A percentile compares a stretch with the other conserved stretches of the same genome.
Conservation (phyloP, 2,888 invertebrate genomes). For the Morpho deidamia region DNA sequence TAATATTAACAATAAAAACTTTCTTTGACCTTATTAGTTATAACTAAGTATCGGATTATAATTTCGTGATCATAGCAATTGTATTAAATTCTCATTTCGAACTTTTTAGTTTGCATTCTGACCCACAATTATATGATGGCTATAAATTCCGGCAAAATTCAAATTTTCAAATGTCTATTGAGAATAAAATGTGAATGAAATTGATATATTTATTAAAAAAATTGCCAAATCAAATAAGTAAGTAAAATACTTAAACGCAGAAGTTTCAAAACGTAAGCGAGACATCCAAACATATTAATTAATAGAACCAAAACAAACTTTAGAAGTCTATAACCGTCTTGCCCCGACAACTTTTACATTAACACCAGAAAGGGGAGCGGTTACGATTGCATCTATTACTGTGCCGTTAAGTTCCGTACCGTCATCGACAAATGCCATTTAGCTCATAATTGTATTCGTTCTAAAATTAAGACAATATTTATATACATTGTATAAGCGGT, state of each 20-base stretch:
- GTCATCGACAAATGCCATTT: slow-evolving; percentile 22
- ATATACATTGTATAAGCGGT: no score
- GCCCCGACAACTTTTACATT: slow-evolving; percentile 66
- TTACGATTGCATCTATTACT: slow-evolving; percentile 59
- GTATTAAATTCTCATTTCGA: no score
- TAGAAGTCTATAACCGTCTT: slow-evolving; percentile 53
- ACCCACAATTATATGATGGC: no score
- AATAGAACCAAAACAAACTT: slow-evolving; percentile 67
- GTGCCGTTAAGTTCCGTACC: slow-evolving; percentile 22
- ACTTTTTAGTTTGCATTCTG: no score
- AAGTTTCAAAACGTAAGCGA: slow-evolving; percentile 45
- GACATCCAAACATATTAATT: slow-evolving; percentile 71
- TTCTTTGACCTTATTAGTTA: no score
- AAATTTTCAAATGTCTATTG: no score
- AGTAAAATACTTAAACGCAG: background rate
- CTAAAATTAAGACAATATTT: slow-evolving; percentile 10
- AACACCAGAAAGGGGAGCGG: slow-evolving; percentile 53
- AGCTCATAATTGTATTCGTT: slow-evolving; percentile 18
- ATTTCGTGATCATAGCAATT: no score
- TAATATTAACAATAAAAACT: no score
- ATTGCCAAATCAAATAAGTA: background rate
- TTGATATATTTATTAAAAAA: no score
- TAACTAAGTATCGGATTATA: no score
- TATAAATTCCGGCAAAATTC: no score
- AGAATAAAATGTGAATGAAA: no score